phyloP scores from a whole-genome alignment of 2,113 vertebrate genomes.

The Chionodraco myersi region DNA sequence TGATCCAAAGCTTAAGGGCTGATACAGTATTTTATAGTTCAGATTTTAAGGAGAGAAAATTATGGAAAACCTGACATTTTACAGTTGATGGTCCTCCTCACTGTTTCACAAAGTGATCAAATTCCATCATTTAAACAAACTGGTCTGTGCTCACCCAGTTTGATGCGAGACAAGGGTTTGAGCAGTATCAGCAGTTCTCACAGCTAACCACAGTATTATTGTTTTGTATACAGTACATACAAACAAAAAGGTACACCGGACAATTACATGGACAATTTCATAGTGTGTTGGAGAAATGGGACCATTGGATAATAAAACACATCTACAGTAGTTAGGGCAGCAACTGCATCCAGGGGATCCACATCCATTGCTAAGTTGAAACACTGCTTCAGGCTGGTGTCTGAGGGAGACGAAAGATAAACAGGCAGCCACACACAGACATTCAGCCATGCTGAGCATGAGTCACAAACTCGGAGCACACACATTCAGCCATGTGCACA shows the following conservation, averaged over 20 bases:
- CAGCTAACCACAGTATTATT: neutral
- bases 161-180: neutral
- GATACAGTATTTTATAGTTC: conserved; percentile 16
- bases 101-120: neutral
- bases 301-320: neutral
- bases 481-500: conserved; percentile 70
- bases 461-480: conserved; percentile 68
- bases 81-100: neutral
- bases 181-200: neutral
- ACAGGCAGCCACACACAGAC: conserved; percentile 61
- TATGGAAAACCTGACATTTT: conserved; percentile 31
- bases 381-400: conserved; percentile 54
- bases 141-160: neutral
- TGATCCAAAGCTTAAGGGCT: conserved; percentile 50
- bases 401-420: conserved; percentile 64
- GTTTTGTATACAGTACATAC: conserved; percentile 1
- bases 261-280: neutral
- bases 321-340: neutral
- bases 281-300: neutral
- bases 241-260: neutral
- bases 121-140: conserved; percentile 1
- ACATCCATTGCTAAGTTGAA: conserved; percentile 50
- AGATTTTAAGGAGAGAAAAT: conserved; percentile 16
- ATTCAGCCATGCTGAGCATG: conserved; percentile 63
- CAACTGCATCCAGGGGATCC: conserved; percentile 38